Conservation (phyloP, 1,140 invertebrate species). For the Cylas formicarius region DNA sequence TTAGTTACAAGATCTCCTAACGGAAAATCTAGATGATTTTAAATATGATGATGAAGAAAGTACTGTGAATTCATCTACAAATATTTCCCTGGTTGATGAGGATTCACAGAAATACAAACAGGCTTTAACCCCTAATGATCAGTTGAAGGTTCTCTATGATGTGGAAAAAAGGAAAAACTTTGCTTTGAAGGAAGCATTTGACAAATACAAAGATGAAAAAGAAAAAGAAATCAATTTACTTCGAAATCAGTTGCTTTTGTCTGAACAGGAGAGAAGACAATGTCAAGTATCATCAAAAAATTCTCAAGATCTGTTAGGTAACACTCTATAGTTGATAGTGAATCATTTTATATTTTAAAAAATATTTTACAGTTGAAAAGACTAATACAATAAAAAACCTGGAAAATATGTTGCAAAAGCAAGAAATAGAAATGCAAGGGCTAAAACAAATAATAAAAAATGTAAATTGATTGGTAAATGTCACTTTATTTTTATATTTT, state of each 20-base stretch:
- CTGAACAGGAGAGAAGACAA: slow-evolving; percentile 31
- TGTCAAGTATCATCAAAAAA: slow-evolving; percentile 28
- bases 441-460: slow-evolving; percentile 23
- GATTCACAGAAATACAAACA: slow-evolving; percentile 31
- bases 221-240: slow-evolving; percentile 30
- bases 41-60: slow-evolving; percentile 40
- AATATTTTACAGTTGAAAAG: slow-evolving; percentile 30
- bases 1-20: slow-evolving; percentile 35
- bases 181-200: slow-evolving; percentile 31
- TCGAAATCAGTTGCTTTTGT: slow-evolving; percentile 27
- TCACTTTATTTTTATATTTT: slow-evolving; percentile 3
- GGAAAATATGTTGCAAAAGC: slow-evolving; percentile 13
- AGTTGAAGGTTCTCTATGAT: slow-evolving; percentile 40
- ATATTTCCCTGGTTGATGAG: slow-evolving; percentile 28
- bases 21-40: slow-evolving; percentile 35
- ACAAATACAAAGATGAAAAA: slow-evolving; percentile 25
- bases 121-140: slow-evolving; percentile 30
- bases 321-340: slow-evolving; percentile 1
- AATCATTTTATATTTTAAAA: background rate
- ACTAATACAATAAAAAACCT: slow-evolving; percentile 22
- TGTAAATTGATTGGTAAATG: slow-evolving; percentile 20
- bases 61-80: slow-evolving; percentile 38
- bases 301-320: slow-evolving; percentile 32
- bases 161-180: slow-evolving; percentile 33
- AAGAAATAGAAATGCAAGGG: slow-evolving; percentile 21